phyloP scores from a whole-genome alignment of 1,140 invertebrate species.

The Probaryconus sp. region DNA sequence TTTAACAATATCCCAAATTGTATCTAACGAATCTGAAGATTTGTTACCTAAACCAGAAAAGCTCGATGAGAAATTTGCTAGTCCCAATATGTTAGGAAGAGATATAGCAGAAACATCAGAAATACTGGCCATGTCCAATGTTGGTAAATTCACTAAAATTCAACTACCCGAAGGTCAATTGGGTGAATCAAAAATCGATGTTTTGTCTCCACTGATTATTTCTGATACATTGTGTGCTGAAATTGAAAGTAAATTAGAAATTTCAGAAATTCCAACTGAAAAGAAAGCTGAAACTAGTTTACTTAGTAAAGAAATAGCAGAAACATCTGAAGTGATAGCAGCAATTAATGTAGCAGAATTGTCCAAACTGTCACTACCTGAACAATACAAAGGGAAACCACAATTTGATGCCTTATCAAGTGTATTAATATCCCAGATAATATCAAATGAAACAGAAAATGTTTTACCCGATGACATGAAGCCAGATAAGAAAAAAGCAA shows the following conservation, averaged over 20 bases:
- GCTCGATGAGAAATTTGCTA: conserved; percentile 12
- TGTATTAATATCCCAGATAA: conserved; percentile 58
- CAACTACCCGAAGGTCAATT: conserved; percentile 62
- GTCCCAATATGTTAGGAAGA: conserved; percentile 54
- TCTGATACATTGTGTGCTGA: conserved; percentile 64
- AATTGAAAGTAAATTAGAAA: too few relatives aligned
- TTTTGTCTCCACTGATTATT: conserved; percentile 63
- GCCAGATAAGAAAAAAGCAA: conserved; percentile 59
- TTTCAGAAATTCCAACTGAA: conserved; percentile 49
- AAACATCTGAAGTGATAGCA: conserved; percentile 60
- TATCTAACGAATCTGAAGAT: conserved; percentile 63
- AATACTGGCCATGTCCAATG: conserved; percentile 63
- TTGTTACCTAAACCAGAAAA: conserved; percentile 26
- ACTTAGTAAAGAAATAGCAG: conserved; percentile 63
- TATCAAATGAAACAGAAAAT: conserved; percentile 67
- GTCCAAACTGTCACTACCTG: conserved; percentile 26
- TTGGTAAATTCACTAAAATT: conserved; percentile 54
- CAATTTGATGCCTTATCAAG: conserved; percentile 64
- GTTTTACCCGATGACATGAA: conserved; percentile 28
- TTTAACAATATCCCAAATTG: conserved; percentile 61
- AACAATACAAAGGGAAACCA: conserved; percentile 64
- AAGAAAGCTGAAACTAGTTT: conserved; percentile 63
- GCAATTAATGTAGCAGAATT: conserved; percentile 48
- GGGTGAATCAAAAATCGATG: conserved; percentile 62
- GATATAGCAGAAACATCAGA: conserved; percentile 68